phyloP scores from a whole-genome alignment of 2,888 invertebrate species.

The Steinernema carpocapsae region DNA sequence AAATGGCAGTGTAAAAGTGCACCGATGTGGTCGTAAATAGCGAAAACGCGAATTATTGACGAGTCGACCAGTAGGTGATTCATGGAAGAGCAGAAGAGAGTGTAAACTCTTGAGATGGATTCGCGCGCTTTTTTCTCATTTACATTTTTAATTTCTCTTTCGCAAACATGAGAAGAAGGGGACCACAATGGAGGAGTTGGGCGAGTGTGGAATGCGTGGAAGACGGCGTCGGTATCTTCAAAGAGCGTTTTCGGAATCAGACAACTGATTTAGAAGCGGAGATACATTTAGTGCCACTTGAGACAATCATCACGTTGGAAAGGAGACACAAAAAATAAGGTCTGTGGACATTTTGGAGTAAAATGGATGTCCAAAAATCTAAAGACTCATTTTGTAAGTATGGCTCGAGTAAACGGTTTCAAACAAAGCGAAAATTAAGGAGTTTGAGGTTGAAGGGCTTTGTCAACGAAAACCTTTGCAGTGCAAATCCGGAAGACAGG shows the following conservation, averaged over 20 bases:
- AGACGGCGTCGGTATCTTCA: background rate
- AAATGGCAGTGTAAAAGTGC: slow-evolving; percentile 12
- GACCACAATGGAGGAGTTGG: background rate
- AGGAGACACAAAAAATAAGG: too few species aligned
- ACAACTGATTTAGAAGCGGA: too few species aligned
- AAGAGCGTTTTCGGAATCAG: background rate
- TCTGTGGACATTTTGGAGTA: too few species aligned
- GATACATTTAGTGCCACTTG: too few species aligned
- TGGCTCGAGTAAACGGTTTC: too few species aligned
- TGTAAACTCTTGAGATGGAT: slow-evolving; percentile 9
- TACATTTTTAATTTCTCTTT: slow-evolving; percentile 14
- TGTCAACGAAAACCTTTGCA: too few species aligned
- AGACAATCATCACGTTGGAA: too few species aligned
- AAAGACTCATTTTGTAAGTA: too few species aligned
- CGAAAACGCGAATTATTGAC: slow-evolving; percentile 14
- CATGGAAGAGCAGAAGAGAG: background rate
- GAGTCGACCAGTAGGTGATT: background rate
- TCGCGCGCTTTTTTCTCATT: slow-evolving; percentile 5
- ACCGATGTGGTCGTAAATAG: background rate
- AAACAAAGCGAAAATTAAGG: too few species aligned
- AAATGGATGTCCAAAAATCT: background rate
- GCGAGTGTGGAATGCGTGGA: too few species aligned
- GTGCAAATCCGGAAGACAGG: too few species aligned
- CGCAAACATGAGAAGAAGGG: background rate
- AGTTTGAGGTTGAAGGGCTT: too few species aligned